Evolutionary conservation across 2,888 invertebrate genomes (phyloP), one percentile per base, ranked within the genome.

Genomic region (Omphaloscelis lunosa): DNA sequence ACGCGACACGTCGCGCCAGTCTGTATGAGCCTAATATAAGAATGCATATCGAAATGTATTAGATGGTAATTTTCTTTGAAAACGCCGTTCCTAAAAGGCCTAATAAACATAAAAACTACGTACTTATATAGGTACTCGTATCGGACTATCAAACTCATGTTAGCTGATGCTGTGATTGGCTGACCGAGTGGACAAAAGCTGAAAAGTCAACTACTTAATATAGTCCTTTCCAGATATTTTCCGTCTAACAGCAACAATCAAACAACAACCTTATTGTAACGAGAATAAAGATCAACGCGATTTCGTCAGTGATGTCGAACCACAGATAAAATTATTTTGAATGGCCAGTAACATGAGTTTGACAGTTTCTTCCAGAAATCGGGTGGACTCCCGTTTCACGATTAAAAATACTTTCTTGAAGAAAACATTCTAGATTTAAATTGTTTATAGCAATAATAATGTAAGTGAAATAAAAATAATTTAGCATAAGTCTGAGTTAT

Each of bases 401-500:
- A 69, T n/a, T 11, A 59, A 7, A 45, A 56, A 62, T 48, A 29
- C 15, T 61, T 61, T 66, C 39, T n/a, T 76, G 3, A 67, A 51
- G 8, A 41, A 70, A 48, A 58, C n/a, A 66, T 51, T 62, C 3
- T 23, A 81, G 12, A 77, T 71, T 65, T 51, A 51, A 71, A 71
- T 62, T 53, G 34, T 70, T 77, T 45, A 34, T 27, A 77, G 48
- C 8, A 56, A 12, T 29, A 29, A 63, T 20, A 65, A 34, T 72
- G 2, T 73, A 63, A 65, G 41, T 27, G 12, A 45, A n/a, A 63
- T 62, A 45, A 69, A 29, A 66, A 51, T 84, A 81, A 84, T 66
- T 84, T 83, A 83, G 83, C 29, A 74, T 83, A 84, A 85, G 85
- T 84, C 83, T 84, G 85, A 84, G 23, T 84, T 70, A 65, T 67